These are phyloP conservation scores for Embidobia sp. DNA, from an alignment of 2,888 invertebrate species.

Conservation along the genomic window DNA sequence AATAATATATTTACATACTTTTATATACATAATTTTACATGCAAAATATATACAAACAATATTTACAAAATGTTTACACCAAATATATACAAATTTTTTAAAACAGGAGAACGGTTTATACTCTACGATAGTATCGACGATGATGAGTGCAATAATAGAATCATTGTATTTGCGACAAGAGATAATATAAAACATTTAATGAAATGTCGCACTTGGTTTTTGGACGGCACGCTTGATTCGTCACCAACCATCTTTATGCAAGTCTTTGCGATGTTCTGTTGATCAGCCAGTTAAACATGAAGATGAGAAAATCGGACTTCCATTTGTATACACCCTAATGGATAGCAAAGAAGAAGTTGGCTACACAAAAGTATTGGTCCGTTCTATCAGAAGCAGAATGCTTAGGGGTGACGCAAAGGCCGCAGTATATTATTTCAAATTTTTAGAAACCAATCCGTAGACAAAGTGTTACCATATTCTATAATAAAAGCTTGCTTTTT, in stretches of 20 bases:
- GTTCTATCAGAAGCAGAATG: not conserved
- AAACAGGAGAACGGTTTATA: constrained; percentile 2
- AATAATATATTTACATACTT: no score
- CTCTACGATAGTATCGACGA: not conserved
- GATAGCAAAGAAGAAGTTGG: not conserved
- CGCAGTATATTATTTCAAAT: not conserved
- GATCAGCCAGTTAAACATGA: not conserved
- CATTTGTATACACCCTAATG: constrained; percentile 3
- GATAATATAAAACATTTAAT: constrained; percentile 7
- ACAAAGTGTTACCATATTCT: constrained; percentile 6
- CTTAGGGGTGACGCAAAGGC: not conserved
- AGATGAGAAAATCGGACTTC: constrained; percentile 6
- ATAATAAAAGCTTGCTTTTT: constrained; percentile 9
- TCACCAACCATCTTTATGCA: constrained; percentile 17
- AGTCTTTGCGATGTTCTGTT: no score
- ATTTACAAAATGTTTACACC: no score
- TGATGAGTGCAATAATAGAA: not conserved
- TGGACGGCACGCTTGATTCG: constrained; percentile 17
- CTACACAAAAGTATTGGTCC: not conserved
- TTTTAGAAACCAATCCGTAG: constrained; percentile 25
- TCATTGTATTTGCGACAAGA: not conserved
- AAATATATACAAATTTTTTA: not conserved
- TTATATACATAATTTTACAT: no score
- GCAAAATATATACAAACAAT: no score
- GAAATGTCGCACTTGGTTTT: constrained; percentile 9